Evolutionary conservation across 2,797 vertebrate species (phyloP).

Genomic region (Sebastes diploproa): DNA sequence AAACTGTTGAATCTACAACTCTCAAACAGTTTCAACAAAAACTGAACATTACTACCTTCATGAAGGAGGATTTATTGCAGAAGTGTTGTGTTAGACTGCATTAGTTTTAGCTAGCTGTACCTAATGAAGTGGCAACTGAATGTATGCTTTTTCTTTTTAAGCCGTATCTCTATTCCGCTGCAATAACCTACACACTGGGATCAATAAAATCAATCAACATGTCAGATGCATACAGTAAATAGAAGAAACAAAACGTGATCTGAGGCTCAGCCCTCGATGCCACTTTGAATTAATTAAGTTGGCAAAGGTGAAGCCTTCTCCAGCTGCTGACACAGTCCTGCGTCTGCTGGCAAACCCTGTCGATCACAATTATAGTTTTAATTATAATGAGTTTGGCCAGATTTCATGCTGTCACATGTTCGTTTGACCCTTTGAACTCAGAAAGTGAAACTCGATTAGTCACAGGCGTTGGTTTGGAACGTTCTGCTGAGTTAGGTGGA

Average conservation of each 20-base stretch:
- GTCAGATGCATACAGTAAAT: background rate
- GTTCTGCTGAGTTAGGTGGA: slow-evolving; percentile 15
- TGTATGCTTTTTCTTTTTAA: background rate
- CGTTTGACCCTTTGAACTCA: slow-evolving; percentile 7
- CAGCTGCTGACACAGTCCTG: slow-evolving; percentile 27
- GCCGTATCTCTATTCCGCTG: background rate
- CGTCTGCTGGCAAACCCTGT: background rate
- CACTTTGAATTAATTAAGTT: slow-evolving; percentile 38
- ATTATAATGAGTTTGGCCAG: slow-evolving; percentile 37
- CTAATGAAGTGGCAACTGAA: background rate
- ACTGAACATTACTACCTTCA: background rate
- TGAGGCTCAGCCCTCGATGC: background rate
- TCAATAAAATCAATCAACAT: background rate
- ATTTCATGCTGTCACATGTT: slow-evolving; percentile 7
- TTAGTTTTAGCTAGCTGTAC: background rate
- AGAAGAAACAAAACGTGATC: background rate
- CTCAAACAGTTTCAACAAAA: background rate
- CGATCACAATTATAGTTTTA: slow-evolving; percentile 10
- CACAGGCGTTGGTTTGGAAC: background rate
- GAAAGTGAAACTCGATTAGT: background rate
- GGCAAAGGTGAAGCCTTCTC: slow-evolving; percentile 16
- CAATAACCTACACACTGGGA: background rate
- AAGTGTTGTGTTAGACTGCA: background rate
- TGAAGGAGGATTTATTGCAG: background rate
- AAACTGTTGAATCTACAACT: background rate